Evolutionary conservation across 2,888 invertebrate species (phyloP), one percentile per base, ranked within the genome.

Genomic region (Cactoblastis cactorum): DNA sequence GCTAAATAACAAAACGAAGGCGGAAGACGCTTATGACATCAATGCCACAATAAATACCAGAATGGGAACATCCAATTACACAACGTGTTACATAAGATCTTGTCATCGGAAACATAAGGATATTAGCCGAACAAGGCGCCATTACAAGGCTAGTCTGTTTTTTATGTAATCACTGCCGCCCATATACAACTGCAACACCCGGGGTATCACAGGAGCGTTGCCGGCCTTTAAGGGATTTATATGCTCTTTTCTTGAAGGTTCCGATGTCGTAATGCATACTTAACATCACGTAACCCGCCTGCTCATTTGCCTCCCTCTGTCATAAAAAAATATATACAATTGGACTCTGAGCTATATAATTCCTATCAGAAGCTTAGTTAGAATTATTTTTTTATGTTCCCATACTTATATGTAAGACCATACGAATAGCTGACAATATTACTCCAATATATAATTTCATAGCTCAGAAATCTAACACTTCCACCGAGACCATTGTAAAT

Each of bases 31-130:
- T 43, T 22, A 28, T 43, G 28, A 43, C 43, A 43, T 28, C 43
- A 24, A 43, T 43, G 14, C 43, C 6, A 17, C 28, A 24, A 17
- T 32, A 32, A 43, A 43, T 28, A 43, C 14, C 43, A 43, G 43
- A 43, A 43, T 43, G 43, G 32, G 32, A 43, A 28, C 43, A 43
- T 43, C 43, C 43, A 43, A 43, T 43, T 43, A 43, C 43, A 12
- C 43, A 43, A 28, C 5, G 43, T 28, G 28, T 43, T 43, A 17
- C 28, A 28, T 43, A 43, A 43, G 43, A 11, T 28, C 15, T 12
- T 43, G 43, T 43, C 43, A 43, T 43, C 43, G 43, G 43, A 41
- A 41, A 41, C 41, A 41, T 28, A 43, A 43, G 43, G 43, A 43
- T 43, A 43, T 43, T 43, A 43, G 43, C 28, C 28, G 11, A 43